Evolutionary conservation across 2,888 invertebrate genomes (phyloP), one percentile per base, ranked within the genome.

Genomic region (Nomada fabriciana): DNA sequence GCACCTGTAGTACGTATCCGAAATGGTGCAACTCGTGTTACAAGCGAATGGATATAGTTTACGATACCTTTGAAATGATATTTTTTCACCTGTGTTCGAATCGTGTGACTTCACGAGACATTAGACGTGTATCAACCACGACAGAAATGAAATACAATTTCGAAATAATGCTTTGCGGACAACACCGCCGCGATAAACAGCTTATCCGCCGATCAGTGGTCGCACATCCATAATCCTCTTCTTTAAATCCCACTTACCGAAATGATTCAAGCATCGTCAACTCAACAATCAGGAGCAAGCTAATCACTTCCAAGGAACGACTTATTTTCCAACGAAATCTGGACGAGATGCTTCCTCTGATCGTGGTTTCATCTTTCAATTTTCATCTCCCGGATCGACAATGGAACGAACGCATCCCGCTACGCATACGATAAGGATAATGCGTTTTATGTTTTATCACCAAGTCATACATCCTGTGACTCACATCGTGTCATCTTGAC

Each of bases 391-490:
- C 23, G 25, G 25, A 55, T 67, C 50, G 4, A 11, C 29, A 42
- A 23, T 50, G 57, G 25, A 29, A 52, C 29, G 63, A 68, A 50
- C 78, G 76, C 72, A 83, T 85, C 68, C 69, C 63, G 47, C 63
- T 59, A 65, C 70, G 76, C 53, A 42, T 23, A 83, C 68, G 76
- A 80, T 82, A 82, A 87, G 60, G 85, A 70, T 43, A 74, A 76
- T 52, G 69, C 18, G 72, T 57, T 63, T 18, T 50, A 36, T 53
- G 59, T 50, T 82, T 84, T 87, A 88, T 88, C 88, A 23, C 50
- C 43, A 53, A 67, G 72, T 64, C 81, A 76, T 72, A 68, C 87
- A 83, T 89, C 88, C 88, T 83, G 85, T 87, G 82, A 85, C 71
- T 84, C 82, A 80, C 43, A 42, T 73, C 43, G 13, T 36, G 29